Evolutionary conservation across 2,797 vertebrate species (phyloP), one percentile per base, ranked within the genome.

Genomic region (Labeo calbasu): DNA sequence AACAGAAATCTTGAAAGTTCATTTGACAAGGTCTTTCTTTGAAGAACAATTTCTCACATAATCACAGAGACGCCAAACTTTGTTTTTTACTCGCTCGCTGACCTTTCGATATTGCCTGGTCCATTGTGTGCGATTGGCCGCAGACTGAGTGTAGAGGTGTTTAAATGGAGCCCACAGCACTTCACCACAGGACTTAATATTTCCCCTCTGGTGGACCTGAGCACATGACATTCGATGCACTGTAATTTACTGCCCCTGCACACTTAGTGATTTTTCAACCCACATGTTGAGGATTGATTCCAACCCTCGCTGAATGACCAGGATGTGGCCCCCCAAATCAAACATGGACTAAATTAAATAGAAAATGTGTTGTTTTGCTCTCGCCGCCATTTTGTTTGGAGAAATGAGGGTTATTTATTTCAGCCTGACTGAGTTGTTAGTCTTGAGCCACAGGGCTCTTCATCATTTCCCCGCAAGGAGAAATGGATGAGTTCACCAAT

Each of bases 221-320:
- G 66, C 53, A 50, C 46, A 78, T 71, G 82, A 71, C 82, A 72
- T 78, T 79, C 82, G 21, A 23, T 70, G 51, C 75, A 59, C 82
- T 84, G 53, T 84, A 84, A 84, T 84, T 84, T 79, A 84, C 82
- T 71, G 51, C 76, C 82, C 75, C 63, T 79, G 57, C 66, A 71
- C 61, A 77, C 63, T 69, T 68, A 69, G 73, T 48, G 51, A 76
- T 68, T 77, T 83, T 69, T 57, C 73, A 77, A 36, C 77, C 48
- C 51, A 83, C 81, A 53, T 82, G 46, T 76, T 55, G 32, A 83
- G 40, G 36, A 83, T 68, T 57, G 72, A 83, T 77, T 83, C 13
- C 50, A 57, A 12, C 82, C 63, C 1, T 8, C n/a, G 21, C 72
- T 10, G n/a, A 84, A 48, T 59, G 25, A 36, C 19, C 63, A 48